Base-by-base conservation (phyloP, 92 coral and sea anemone species). In the Parazoanthus swiftii region DNA sequence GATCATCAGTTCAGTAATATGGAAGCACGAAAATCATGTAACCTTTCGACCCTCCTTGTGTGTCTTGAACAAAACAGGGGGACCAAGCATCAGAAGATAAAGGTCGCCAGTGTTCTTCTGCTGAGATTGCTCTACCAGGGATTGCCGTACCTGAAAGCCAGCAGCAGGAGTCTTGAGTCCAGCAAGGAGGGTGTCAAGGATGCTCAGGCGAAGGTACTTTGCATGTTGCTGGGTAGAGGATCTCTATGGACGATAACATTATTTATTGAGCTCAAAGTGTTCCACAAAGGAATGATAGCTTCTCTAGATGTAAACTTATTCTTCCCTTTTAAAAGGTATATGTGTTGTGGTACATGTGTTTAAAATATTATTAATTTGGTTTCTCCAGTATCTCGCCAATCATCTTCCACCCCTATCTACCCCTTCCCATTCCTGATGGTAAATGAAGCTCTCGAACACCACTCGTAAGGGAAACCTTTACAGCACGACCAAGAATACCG, bases 91-190 rank as follows among this genome's bases (percentile, higher is more conserved):
- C 85, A 89, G 76, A 91, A 93, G 89, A 85, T 93, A 2, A 42
- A 91, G n/a, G 89, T 83, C 1, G 90, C 91, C 2, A 86, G 94
- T 59, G 86, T 93, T 56, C 95, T 97, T 39, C 88, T 97, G 38
- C 91, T 97, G 63, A 89, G 98, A 25, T 76, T 97, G 71, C 89
- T 97, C 51, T 92, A 97, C 82, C 95, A 94, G 82, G 93, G 94
- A 33, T 89, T 97, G 86, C 99, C 99, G 0, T 93, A 88, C 92
- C 90, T 97, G 42, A 97, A 89, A 86, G 90, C 94, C 51, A 56
- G 59, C 67, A 84, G 85, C 26, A 84, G 87, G 78, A 16, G 65
- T 71, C n/a, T 84, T 6, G 87, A 84, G n/a, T 10, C 46, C 1
- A 68, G 65, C 37, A 46, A 56, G 36, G 79, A 88, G 48, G 88